These are phyloP conservation scores for Penelope pileata DNA, from an alignment of 2,113 vertebrate genomes.

Conservation along the genomic window DNA sequence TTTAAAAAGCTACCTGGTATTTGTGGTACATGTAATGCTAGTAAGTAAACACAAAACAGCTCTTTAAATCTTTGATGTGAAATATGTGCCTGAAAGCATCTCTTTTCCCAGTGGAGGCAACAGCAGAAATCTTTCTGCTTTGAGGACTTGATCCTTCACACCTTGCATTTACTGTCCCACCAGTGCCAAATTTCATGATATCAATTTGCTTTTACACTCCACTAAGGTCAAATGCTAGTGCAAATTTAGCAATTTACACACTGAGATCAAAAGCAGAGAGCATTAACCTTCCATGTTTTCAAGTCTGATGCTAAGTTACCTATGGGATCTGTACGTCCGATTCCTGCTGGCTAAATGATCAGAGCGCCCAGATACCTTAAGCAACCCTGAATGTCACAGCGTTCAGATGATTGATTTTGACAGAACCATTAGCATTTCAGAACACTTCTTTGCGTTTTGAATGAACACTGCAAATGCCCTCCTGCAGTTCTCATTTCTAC, in stretches of 20 bases:
- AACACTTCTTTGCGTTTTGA: neutral
- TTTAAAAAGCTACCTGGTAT: neutral
- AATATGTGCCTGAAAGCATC: neutral
- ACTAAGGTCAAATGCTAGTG: neutral
- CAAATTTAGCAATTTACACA: neutral
- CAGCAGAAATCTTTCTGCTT: neutral
- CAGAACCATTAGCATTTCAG: neutral
- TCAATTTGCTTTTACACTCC: accelerated
- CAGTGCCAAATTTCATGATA: neutral
- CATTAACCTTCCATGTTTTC: neutral
- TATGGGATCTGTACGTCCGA: neutral
- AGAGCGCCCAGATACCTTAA: neutral
- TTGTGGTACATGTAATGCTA: neutral
- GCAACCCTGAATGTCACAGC: neutral
- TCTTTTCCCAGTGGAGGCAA: neutral
- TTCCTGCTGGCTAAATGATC: neutral
- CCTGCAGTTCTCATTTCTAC: neutral
- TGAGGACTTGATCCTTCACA: neutral
- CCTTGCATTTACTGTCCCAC: neutral
- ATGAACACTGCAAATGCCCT: neutral
- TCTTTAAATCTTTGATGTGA: neutral
- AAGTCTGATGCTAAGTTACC: neutral
- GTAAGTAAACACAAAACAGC: neutral
- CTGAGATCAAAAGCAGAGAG: neutral
- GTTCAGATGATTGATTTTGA: neutral